A percentile compares a stretch with the other conserved stretches of the same genome.
These are phyloP conservation scores for Drosophila miranda DNA, from an alignment of 1,140 invertebrate genomes.

Conservation along the genomic window DNA sequence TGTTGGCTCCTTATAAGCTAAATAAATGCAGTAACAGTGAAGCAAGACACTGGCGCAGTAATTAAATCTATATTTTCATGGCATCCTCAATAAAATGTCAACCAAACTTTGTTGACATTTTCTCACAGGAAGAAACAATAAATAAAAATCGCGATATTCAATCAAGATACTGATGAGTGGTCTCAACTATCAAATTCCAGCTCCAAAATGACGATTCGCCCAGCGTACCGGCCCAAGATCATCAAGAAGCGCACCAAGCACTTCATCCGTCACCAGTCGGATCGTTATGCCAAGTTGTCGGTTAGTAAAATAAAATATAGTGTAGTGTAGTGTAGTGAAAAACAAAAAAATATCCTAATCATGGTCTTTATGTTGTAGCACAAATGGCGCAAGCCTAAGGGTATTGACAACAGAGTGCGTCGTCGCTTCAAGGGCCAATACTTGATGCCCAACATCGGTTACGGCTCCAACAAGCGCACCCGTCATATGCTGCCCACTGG, in stretches of 20 bases:
- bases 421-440: conserved; percentile 99
- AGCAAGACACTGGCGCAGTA: conserved; percentile 6
- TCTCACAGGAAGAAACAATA: conserved; percentile 2
- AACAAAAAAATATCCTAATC: neutral
- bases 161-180: conserved; percentile 10
- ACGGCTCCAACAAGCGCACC: conserved; percentile 96
- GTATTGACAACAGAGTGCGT: conserved; percentile 99
- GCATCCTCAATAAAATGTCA: neutral
- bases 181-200: conserved; percentile 50
- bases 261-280: conserved; percentile 98
- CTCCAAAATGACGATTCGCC: conserved; percentile 91
- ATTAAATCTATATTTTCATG: conserved; percentile 11
- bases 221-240: conserved; percentile 93
- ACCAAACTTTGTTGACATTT: conserved; percentile 60
- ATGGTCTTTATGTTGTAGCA: conserved; percentile 70
- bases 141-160: neutral
- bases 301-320: conserved; percentile 83
- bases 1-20: conserved; percentile 10
- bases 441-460: conserved; percentile 99
- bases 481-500: conserved; percentile 98
- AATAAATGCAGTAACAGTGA: conserved; percentile 5
- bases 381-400: conserved; percentile 87
- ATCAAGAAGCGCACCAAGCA: conserved; percentile 98
- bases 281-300: conserved; percentile 97
- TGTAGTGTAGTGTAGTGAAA: neutral